Conservation (phyloP, 2,113 vertebrate genomes). For the Myrmecophaga tridactyla region DNA sequence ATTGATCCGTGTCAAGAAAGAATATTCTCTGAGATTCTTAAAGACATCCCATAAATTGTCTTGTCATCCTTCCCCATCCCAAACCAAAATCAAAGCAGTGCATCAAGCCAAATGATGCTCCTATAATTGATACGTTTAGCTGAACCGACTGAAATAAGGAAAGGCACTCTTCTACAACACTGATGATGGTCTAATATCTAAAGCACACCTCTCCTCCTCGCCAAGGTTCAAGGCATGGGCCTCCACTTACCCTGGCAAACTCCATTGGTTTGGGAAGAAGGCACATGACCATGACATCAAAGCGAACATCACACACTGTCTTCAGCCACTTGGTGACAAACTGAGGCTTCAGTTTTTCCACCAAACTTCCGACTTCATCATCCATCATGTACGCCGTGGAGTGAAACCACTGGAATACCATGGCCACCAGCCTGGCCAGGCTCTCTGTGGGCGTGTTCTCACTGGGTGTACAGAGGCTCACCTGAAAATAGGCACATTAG, state of each 20-base stretch:
- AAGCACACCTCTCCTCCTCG: neutral
- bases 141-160: neutral
- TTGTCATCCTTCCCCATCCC: neutral
- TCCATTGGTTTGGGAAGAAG: conserved; percentile 98
- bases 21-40: neutral
- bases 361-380: conserved; percentile 98
- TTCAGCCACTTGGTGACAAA: conserved; percentile 99
- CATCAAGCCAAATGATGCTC: neutral
- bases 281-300: conserved; percentile 99
- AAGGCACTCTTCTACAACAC: neutral
- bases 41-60: neutral
- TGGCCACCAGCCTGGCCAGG: conserved; percentile 96
- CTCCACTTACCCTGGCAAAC: conserved; percentile 94
- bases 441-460: conserved; percentile 99
- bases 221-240: neutral
- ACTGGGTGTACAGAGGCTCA: conserved; percentile 97
- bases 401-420: conserved; percentile 99
- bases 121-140: neutral
- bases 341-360: conserved; percentile 99
- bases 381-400: conserved; percentile 99
- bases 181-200: neutral
- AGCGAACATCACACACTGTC: conserved; percentile 97
- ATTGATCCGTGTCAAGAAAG: neutral
- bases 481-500: conserved; percentile 82
- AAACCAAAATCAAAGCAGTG: neutral